Evolutionary conservation across 2,797 vertebrate genomes (phyloP).

Genomic region (Argyrosomus regius): DNA sequence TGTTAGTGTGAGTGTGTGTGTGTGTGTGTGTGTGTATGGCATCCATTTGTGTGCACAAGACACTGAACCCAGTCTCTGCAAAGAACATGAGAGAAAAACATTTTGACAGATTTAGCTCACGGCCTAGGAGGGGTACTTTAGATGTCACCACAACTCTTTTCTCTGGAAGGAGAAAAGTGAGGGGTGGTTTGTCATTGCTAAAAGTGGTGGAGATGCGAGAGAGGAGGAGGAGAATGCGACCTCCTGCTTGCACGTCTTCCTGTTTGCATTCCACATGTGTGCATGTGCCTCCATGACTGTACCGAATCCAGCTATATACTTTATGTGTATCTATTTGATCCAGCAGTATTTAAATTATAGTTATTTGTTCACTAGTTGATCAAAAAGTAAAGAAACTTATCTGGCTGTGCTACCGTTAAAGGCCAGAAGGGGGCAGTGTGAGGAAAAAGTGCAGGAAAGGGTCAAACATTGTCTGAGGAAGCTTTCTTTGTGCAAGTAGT

Average conservation of each 20-base stretch:
- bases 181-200: slow-evolving; percentile 46
- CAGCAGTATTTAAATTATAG: neutral
- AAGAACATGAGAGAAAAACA: slow-evolving; percentile 69
- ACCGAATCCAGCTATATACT: neutral
- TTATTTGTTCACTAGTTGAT: neutral
- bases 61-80: slow-evolving; percentile 37
- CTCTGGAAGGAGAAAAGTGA: slow-evolving; percentile 49
- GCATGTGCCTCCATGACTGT: neutral
- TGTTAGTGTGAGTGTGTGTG: slow-evolving; percentile 20
- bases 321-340: neutral
- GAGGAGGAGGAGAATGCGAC: slow-evolving; percentile 7
- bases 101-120: slow-evolving; percentile 83
- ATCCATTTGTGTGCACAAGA: slow-evolving; percentile 36
- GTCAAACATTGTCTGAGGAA: neutral
- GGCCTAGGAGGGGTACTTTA: slow-evolving; percentile 75
- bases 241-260: slow-evolving; percentile 1
- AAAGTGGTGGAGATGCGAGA: slow-evolving; percentile 29
- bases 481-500: slow-evolving; percentile 11
- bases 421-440: slow-evolving; percentile 66
- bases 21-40: slow-evolving; percentile 17
- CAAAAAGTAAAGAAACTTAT: neutral
- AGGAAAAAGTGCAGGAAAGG: slow-evolving; percentile 33
- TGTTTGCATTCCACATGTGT: slow-evolving; percentile 5
- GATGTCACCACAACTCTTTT: slow-evolving; percentile 70
- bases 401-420: slow-evolving; percentile 12